Conservation (phyloP, 2,888 invertebrate genomes). For the Tineola bisselliella region DNA sequence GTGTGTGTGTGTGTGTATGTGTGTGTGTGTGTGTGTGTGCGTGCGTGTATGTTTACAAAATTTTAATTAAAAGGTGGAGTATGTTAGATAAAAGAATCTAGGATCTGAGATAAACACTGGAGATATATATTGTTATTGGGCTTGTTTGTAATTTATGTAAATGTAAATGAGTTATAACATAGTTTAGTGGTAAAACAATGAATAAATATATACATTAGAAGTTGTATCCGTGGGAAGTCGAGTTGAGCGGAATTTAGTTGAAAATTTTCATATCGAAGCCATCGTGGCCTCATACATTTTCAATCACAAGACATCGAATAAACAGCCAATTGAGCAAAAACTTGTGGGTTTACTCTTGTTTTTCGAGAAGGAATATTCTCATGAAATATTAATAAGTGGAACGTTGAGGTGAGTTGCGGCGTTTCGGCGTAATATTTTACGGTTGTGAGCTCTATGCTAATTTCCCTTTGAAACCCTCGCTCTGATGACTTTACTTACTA, state of each 20-base stretch:
- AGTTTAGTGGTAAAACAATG: no score
- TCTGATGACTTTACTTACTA: not conserved
- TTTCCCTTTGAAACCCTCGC: constrained; percentile 5
- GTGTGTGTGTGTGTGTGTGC: no score
- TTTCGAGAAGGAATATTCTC: constrained; percentile 17
- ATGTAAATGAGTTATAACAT: no score
- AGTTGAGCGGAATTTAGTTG: not conserved
- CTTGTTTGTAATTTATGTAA: no score
- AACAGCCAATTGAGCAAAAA: constrained; percentile 13
- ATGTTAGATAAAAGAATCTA: no score
- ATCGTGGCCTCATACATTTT: constrained; percentile 9
- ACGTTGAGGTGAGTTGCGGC: constrained; percentile 11
- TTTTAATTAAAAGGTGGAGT: no score
- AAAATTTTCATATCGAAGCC: not conserved
- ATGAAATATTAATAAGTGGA: constrained; percentile 21
- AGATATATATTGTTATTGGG: no score
- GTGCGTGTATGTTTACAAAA: no score
- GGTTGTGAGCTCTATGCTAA: constrained; percentile 11
- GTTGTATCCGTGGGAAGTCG: not conserved
- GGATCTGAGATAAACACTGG: no score
- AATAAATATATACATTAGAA: not conserved
- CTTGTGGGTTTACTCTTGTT: constrained; percentile 13
- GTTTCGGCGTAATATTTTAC: constrained; percentile 13
- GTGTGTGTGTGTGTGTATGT: no score
- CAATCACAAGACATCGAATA: constrained; percentile 14